phyloP scores from a whole-genome alignment of 2,113 vertebrate species.

The Xiphorhynchus elegans region DNA sequence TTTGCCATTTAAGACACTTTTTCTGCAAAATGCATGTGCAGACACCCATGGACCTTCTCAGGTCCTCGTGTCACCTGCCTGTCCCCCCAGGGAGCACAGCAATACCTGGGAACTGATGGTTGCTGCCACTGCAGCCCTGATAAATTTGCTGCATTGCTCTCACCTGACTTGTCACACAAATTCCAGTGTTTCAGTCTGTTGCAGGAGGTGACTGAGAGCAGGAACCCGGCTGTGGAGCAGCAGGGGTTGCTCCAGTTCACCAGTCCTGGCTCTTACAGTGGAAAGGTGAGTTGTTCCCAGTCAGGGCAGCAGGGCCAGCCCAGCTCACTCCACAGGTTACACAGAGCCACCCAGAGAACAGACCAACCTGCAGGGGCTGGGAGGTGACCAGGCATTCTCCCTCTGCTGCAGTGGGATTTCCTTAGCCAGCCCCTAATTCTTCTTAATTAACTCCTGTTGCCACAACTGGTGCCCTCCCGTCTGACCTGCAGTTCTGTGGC shows the following conservation, averaged over 20 bases:
- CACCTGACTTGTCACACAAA: background rate
- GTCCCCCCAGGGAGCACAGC: background rate
- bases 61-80: background rate
- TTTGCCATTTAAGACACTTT: background rate
- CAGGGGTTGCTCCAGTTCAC: background rate
- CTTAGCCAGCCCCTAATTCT: background rate
- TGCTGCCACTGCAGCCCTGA: rapidly evolving
- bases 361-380: background rate
- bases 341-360: background rate
- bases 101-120: background rate
- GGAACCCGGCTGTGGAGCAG: background rate
- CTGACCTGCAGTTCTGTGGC: background rate
- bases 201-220: background rate
- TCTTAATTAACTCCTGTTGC: background rate
- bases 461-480: background rate
- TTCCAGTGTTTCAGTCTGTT: background rate
- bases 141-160: background rate
- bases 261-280: background rate
- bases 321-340: background rate
- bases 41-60: rapidly evolving
- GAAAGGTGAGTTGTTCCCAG: rapidly evolving
- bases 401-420: background rate
- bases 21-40: background rate
- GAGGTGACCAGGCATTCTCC: background rate
- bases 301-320: background rate